These are phyloP conservation scores for Augochlorella aurata DNA, from an alignment of 2,888 invertebrate genomes.

Conservation along the genomic window DNA sequence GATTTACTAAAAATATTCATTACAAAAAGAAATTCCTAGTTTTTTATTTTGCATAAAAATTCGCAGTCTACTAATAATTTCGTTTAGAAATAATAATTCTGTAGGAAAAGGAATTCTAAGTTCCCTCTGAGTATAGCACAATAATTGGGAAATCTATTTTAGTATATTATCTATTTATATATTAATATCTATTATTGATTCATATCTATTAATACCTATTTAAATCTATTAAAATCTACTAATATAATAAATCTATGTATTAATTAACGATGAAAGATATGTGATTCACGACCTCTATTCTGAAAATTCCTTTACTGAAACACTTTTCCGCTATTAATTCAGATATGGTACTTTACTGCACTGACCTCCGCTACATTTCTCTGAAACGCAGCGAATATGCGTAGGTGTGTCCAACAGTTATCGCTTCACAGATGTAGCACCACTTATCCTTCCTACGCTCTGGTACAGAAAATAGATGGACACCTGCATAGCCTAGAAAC, in stretches of 20 bases:
- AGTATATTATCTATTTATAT: too few species aligned
- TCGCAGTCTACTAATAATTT: not conserved
- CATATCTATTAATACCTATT: too few species aligned
- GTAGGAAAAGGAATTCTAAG: too few species aligned
- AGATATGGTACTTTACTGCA: not conserved
- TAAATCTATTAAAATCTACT: too few species aligned
- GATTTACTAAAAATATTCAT: too few species aligned
- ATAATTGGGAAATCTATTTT: too few species aligned
- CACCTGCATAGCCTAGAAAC: not conserved
- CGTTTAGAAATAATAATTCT: too few species aligned
- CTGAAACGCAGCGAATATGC: not conserved
- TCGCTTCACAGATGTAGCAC: not conserved
- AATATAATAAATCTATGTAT: too few species aligned
- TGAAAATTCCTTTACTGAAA: not conserved
- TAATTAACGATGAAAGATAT: too few species aligned
- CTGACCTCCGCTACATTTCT: not conserved
- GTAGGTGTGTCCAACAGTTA: conserved; percentile 3
- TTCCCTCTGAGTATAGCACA: too few species aligned
- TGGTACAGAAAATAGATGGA: not conserved
- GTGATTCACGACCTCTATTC: not conserved
- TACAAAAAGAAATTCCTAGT: too few species aligned
- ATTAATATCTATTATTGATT: too few species aligned
- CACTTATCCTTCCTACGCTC: not conserved
- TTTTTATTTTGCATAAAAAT: not conserved
- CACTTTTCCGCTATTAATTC: conserved; percentile 1